Evolutionary conservation across 2,113 vertebrate species (phyloP).

Genomic region (Smithornis capensis): DNA sequence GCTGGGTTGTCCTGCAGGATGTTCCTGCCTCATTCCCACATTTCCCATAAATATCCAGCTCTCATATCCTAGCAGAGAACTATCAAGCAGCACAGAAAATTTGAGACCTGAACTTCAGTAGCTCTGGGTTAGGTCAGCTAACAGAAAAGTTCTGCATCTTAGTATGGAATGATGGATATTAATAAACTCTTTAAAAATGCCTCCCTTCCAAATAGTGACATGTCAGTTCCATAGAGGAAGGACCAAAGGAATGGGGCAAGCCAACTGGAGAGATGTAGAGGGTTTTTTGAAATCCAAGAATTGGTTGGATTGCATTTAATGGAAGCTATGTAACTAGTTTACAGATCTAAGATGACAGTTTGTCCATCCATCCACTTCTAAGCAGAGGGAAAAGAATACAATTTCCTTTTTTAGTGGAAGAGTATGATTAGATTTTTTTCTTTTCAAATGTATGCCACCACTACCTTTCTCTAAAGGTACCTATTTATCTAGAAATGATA

Average conservation of each 20-base stretch:
- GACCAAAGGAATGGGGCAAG: background rate
- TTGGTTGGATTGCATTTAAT: background rate
- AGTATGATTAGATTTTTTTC: background rate
- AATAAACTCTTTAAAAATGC: background rate
- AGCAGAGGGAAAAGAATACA: background rate
- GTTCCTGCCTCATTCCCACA: background rate
- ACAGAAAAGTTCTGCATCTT: background rate
- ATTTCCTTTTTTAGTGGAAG: background rate
- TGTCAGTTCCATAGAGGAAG: background rate
- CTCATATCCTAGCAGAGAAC: background rate
- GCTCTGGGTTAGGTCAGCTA: background rate
- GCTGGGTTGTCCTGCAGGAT: constrained; percentile 24
- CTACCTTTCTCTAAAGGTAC: background rate
- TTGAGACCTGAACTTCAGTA: background rate
- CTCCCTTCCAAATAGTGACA: background rate
- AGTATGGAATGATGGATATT: background rate
- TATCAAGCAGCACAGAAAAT: background rate
- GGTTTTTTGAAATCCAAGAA: background rate
- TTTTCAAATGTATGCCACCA: background rate
- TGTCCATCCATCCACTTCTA: background rate
- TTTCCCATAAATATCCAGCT: background rate
- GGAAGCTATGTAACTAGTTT: background rate
- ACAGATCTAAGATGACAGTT: background rate
- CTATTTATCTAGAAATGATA: background rate
- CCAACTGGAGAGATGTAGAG: background rate